Evolutionary conservation across 2,797 vertebrate genomes (phyloP), one percentile per base, ranked within the genome.

Genomic region (Triplophysa yarkandensis): DNA sequence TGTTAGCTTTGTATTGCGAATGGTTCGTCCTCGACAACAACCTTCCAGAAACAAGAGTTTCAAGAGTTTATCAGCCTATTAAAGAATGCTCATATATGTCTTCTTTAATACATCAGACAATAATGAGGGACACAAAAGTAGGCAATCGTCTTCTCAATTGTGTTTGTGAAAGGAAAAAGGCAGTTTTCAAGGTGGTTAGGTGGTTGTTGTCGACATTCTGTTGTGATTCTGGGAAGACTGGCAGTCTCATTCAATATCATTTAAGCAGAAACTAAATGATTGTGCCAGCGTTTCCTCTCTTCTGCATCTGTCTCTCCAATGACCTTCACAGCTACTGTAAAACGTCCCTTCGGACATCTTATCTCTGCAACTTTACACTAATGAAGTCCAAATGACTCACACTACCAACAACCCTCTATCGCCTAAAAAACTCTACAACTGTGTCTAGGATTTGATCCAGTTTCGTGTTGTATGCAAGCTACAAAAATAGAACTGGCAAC

Each of bases 11-110:
- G 81, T 80, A 81, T 80, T 81, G 71, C 68, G 82, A 86, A 87
- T 83, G 79, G 77, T 83, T 86, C 83, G 82, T 85, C 84, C 85
- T 87, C 85, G 84, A 86, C 85, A 86, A 84, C 83, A 86, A 85
- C 84, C 81, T 28, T 44, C 1, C 19, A 67, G 2, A 76, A 27
- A 54, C 52, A 54, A 66, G 19, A 60, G 76, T 39, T 39, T 25
- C 61, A 21, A 27, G 6, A 44, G 34, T n/a, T n/a, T n/a, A n/a
- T n/a, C 71, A 70, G 34, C 57, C 21, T 25, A 60, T 73, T 48
- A 36, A 72, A 68, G 43, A 65, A 36, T 34, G 25, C 2, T 28
- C 36, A 2, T 1, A 16, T 67, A 61, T 54, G 34, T 67, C 27
- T 73, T 4, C 4, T 36, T 68, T 36, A n/a, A n/a, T 34, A n/a